These are phyloP conservation scores for Stenotaenia linearis DNA, from an alignment of 2,888 invertebrate genomes.

Conservation along the genomic window DNA sequence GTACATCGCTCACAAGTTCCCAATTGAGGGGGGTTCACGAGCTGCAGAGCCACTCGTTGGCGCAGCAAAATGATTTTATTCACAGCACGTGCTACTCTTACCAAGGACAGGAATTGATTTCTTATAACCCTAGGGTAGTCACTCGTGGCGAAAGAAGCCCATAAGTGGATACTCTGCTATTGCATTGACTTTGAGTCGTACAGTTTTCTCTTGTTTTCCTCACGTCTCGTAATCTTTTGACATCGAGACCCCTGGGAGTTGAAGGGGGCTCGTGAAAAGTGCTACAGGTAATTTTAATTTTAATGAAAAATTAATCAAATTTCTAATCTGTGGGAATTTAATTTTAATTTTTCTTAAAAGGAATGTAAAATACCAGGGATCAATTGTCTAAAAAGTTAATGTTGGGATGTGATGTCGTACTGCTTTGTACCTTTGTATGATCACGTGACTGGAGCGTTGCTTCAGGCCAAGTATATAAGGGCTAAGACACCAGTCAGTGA, in stretches of 20 bases:
- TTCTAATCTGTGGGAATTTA: too few species aligned
- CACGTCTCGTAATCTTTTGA: not conserved
- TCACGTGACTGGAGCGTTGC: too few species aligned
- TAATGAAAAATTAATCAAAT: too few species aligned
- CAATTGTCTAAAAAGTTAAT: too few species aligned
- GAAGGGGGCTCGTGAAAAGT: not conserved
- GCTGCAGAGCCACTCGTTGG: conserved; percentile 1
- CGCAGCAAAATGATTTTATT: conserved; percentile 7
- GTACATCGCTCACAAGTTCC: conserved; percentile 7
- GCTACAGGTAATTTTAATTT: too few species aligned
- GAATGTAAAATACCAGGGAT: too few species aligned
- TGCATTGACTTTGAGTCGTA: not conserved
- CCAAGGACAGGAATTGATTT: conserved; percentile 1
- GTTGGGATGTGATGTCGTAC: too few species aligned
- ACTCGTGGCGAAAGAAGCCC: not conserved
- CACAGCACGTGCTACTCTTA: conserved; percentile 11
- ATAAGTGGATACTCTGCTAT: conserved; percentile 10
- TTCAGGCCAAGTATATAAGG: too few species aligned
- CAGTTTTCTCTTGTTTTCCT: not conserved
- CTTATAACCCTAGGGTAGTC: conserved; percentile 3
- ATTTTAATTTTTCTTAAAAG: too few species aligned
- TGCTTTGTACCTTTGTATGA: too few species aligned
- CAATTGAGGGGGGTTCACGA: not conserved
- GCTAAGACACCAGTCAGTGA: too few species aligned
- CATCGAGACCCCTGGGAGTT: not conserved